Evolutionary conservation across 2,113 vertebrate species (phyloP), one percentile per base, ranked within the genome.

Genomic region (Capricornis sumatraensis): DNA sequence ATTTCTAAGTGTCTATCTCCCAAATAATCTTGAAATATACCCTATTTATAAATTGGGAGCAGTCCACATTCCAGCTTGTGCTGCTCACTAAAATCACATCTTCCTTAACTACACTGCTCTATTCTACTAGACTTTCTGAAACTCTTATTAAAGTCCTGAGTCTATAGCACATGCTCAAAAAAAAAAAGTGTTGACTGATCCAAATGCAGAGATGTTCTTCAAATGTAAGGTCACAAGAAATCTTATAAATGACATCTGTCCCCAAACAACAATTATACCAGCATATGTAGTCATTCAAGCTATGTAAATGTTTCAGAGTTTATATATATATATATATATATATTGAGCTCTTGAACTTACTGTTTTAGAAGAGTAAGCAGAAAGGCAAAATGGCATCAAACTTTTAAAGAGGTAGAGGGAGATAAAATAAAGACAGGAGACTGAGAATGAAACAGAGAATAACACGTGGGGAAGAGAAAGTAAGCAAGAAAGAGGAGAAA

Each of bases 171-270:
- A 17, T 55, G 7, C 10, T 57, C 7, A 62, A 82, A 74, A 53
- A 47, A 47, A 23, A 40, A 62, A 33, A 19, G 15, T 57, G 5
- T 28, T 96, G 53, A 27, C 7, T 84, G 28, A 87, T 90, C 23
- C 81, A 92, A 96, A 79, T 47, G 12, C 86, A 64, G 88, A 91
- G 30, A 55, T 57, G 17, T 47, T 93, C 79, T 55, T 9, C 58
- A 96, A 96, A 76, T 87, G 89, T 50, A 64, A 33, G 58, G 2
- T 91, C 19, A 23, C 28, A 78, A 43, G 47, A 89, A 96, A 97
- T 64, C 6, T 84, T 81, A 88, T 28, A 57, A 53, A 58, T 94
- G 47, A 86, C 8, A 88, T 25, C 8, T 78, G 6, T 40, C 27
- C 19, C 60, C 88, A 95, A 43, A 15, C 52, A 91, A 91, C 12